These are phyloP conservation scores for Erethizon dorsatum DNA, from an alignment of 2,797 vertebrate genomes.

Conservation along the genomic window DNA sequence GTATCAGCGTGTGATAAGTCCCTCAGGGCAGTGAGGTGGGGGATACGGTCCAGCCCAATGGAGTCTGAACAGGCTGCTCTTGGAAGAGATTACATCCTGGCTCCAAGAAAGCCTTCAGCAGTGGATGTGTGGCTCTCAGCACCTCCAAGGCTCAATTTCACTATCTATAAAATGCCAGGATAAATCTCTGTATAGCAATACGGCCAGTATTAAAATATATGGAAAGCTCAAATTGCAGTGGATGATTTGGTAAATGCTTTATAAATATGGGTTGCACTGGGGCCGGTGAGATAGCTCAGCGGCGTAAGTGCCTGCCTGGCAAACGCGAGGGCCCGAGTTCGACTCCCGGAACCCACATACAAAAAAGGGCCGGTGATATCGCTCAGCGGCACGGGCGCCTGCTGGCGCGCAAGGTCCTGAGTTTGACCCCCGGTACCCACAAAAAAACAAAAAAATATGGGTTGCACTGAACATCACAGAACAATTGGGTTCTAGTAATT, in stretches of 20 bases:
- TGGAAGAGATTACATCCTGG: fast-evolving
- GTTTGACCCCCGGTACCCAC: no score
- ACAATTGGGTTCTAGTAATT: neutral
- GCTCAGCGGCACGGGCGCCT: no score
- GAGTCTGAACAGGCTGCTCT: fast-evolving
- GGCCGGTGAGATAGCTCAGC: no score
- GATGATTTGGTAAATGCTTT: fast-evolving
- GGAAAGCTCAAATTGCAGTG: neutral
- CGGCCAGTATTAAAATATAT: fast-evolving
- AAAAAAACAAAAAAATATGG: no score
- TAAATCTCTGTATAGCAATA: fast-evolving
- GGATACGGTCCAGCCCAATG: fast-evolving
- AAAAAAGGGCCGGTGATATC: no score
- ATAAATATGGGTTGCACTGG: no score
- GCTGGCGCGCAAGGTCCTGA: no score
- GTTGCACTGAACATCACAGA: neutral
- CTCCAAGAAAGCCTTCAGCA: neutral
- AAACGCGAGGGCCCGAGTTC: no score
- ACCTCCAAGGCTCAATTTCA: neutral
- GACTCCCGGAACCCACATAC: no score
- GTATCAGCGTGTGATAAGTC: no score
- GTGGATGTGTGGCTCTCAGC: neutral
- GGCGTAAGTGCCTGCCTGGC: no score
- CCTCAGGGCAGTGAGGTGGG: neutral
- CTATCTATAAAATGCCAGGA: neutral